These are phyloP conservation scores for Drosophila pegasa DNA, from an alignment of 2,888 invertebrate genomes.

Conservation along the genomic window DNA sequence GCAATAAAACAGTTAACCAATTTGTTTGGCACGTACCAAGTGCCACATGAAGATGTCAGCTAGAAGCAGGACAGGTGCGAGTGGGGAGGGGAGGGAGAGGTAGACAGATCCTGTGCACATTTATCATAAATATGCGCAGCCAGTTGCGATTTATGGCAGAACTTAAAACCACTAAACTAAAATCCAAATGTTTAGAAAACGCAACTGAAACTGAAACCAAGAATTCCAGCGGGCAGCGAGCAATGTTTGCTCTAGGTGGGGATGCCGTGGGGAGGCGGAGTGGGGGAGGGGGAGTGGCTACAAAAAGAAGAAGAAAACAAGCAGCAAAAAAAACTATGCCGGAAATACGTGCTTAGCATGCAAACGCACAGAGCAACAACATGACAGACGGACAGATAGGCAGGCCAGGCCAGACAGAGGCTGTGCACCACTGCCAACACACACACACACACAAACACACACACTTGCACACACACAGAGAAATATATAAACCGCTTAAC, in stretches of 20 bases:
- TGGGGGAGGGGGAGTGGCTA: neutral
- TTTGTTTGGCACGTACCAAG: constrained; percentile 37
- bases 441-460: constrained; percentile 24
- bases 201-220: constrained; percentile 46
- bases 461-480: constrained; percentile 32
- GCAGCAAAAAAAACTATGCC: constrained; percentile 74
- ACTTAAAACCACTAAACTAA: constrained; percentile 62
- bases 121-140: constrained; percentile 52
- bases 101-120: constrained; percentile 32
- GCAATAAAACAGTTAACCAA: constrained; percentile 51
- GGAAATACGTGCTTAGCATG: constrained; percentile 76
- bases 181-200: constrained; percentile 51
- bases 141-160: constrained; percentile 53
- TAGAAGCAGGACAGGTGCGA: neutral
- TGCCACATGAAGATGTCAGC: constrained; percentile 40
- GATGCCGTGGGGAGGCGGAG: neutral
- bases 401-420: constrained; percentile 33
- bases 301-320: neutral
- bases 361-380: constrained; percentile 59
- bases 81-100: neutral
- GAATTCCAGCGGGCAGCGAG: neutral
- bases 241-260: neutral
- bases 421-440: constrained; percentile 32
- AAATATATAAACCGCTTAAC: constrained; percentile 75
- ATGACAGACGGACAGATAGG: constrained; percentile 17